Evolutionary conservation across 2,888 invertebrate genomes (phyloP), one percentile per base, ranked within the genome.

Genomic region (Mesorhabditis spiculigera): DNA sequence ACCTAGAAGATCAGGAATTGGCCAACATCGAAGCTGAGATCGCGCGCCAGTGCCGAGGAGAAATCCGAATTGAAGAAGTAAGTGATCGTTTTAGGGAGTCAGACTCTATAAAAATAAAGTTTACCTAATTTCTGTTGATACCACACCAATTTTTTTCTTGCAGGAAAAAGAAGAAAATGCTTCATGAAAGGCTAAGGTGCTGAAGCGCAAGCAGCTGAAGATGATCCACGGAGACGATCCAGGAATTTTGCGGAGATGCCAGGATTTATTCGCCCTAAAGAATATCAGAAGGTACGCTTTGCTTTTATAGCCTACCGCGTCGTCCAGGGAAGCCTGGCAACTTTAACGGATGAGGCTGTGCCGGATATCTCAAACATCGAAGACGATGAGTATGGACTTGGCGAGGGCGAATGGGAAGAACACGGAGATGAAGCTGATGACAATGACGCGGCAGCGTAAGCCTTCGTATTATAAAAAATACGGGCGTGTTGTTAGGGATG

Each of bases 201-300:
- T 93, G 73, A 93, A 94, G 78, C 92, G 93, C 85, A 91, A 96
- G 89, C 93, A 94, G 87, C 88, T 97, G 78, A 94, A 96, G 86
- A 97, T 98, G 95, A 90, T 95, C 65, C 95, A 95, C 86, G 93
- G 93, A 66, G 97, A 98, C 87, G 91, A 71, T 6, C 69, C 74
- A 64, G 77, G 71, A 50, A 76, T 78, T 50, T 74, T 58, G 73
- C 72, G 4, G 87, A 87, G 69, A 89, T 89, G 71, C 77, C 85
- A 41, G 87, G n/a, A 93, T 76, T 76, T 87, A 10, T 87, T 87
- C 76, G 81, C 78, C 4, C 71, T 80, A 70, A 72, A 72, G 63
- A 81, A 77, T 73, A 85, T 83, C 66, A 68, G 41, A 76, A 72
- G 65, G 78, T 71, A 16, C 43, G 28, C 13, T 43, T 42, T 65